phyloP scores from a whole-genome alignment of 2,888 invertebrate genomes.

The Melinopterus prodromus region DNA sequence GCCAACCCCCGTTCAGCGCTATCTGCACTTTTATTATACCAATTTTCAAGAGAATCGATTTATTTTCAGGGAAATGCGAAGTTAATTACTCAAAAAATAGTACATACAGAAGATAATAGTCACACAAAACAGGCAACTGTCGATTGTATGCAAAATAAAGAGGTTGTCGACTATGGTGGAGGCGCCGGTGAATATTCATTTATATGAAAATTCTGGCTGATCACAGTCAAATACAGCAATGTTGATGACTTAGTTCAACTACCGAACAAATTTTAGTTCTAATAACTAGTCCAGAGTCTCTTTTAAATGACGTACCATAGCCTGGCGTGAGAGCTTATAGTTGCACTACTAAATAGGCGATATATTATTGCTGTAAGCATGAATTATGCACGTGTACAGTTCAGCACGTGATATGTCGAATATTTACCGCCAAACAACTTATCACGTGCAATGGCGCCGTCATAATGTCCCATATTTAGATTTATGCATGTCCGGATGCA shows the following conservation, averaged over 20 bases:
- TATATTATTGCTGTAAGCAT: neutral
- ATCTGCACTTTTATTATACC: neutral
- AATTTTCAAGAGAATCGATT: neutral
- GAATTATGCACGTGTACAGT: neutral
- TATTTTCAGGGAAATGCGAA: neutral
- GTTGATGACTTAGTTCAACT: too few species aligned
- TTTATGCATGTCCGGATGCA: neutral
- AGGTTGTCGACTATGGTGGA: too few species aligned
- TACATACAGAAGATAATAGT: too few species aligned
- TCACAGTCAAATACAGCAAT: too few species aligned
- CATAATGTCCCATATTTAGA: neutral
- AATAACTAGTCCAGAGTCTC: neutral
- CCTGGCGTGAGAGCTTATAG: neutral
- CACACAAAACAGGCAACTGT: too few species aligned
- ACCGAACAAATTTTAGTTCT: neutral
- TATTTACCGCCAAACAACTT: neutral
- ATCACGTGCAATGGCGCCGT: neutral
- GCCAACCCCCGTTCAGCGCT: neutral
- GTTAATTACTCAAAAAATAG: neutral
- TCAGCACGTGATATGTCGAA: neutral
- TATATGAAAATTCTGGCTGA: too few species aligned
- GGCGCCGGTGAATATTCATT: too few species aligned
- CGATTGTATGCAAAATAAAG: too few species aligned
- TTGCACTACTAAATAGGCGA: neutral
- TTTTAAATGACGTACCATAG: neutral